These are phyloP conservation scores for Pelagia noctiluca DNA, from an alignment of 30 jellyfish, hydroid and myxozoan species.

Conservation along the genomic window DNA sequence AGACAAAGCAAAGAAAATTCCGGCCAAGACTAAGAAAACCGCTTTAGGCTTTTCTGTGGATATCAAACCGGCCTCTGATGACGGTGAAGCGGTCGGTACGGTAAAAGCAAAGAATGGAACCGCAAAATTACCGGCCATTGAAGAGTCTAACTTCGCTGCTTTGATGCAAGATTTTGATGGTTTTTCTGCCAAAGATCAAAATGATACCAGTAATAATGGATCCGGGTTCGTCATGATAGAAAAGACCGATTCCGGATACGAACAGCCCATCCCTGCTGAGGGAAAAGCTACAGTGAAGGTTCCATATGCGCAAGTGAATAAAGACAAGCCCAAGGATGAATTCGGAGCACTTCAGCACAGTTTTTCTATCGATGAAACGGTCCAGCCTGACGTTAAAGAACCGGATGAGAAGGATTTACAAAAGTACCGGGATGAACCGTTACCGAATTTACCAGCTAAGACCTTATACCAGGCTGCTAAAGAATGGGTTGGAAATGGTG, in stretches of 20 bases:
- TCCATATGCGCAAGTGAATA: slow-evolving; percentile 62
- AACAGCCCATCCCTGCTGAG: slow-evolving; percentile 56
- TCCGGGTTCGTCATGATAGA: slow-evolving; percentile 47
- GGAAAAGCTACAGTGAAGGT: slow-evolving; percentile 33
- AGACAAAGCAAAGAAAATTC: slow-evolving; percentile 50
- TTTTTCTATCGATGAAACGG: neutral
- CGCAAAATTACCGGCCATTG: slow-evolving; percentile 54
- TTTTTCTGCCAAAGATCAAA: neutral
- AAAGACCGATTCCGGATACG: slow-evolving; percentile 50
- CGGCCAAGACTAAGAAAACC: slow-evolving; percentile 23
- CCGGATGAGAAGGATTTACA: slow-evolving; percentile 16
- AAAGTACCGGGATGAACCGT: slow-evolving; percentile 41
- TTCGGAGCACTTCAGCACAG: slow-evolving; percentile 18
- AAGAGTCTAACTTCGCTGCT: slow-evolving; percentile 54
- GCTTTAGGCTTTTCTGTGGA: slow-evolving; percentile 56
- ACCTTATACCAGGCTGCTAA: slow-evolving; percentile 51
- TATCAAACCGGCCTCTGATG: slow-evolving; percentile 16
- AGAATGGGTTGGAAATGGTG: slow-evolving; percentile 31
- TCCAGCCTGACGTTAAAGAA: neutral
- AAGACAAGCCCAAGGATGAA: neutral
- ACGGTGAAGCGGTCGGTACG: slow-evolving; percentile 11
- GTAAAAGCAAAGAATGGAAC: slow-evolving; percentile 33
- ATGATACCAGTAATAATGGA: neutral
- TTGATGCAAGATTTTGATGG: slow-evolving; percentile 48
- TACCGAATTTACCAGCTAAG: slow-evolving; percentile 57